These are phyloP conservation scores for Amphipoea lucens DNA, from an alignment of 2,888 invertebrate species.

Conservation along the genomic window DNA sequence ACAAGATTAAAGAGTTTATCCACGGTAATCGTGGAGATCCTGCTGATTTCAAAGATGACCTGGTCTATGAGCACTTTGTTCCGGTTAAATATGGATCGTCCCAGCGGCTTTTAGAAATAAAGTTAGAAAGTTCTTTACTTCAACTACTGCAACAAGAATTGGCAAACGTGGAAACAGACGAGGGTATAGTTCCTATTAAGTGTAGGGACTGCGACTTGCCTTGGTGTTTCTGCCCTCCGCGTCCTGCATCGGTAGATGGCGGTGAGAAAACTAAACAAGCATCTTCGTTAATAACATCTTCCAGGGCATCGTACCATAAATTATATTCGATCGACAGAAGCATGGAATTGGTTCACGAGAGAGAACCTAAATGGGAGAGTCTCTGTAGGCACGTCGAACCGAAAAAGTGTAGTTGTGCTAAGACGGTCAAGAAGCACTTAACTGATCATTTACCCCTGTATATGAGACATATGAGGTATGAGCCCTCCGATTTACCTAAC, in stretches of 20 bases:
- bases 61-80: conserved; percentile 75
- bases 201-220: conserved; percentile 76
- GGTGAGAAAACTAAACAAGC: neutral
- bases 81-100: conserved; percentile 76
- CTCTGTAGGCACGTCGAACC: conserved; percentile 78
- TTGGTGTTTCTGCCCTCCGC: conserved; percentile 37
- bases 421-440: conserved; percentile 80
- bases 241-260: neutral
- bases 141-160: conserved; percentile 82
- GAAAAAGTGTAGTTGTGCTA: conserved; percentile 77
- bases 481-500: conserved; percentile 75
- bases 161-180: conserved; percentile 63
- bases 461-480: conserved; percentile 81
- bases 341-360: conserved; percentile 77
- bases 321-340: conserved; percentile 78
- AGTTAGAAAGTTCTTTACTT: conserved; percentile 82
- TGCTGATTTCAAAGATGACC: conserved; percentile 75
- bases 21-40: conserved; percentile 76
- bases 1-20: conserved; percentile 78
- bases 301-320: neutral
- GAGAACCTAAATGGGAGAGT: conserved; percentile 84
- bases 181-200: conserved; percentile 69
- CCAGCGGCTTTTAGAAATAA: conserved; percentile 74
- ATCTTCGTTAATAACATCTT: neutral
- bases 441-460: conserved; percentile 82